A percentile compares a stretch with the other conserved stretches of the same genome.
Evolutionary conservation across 2,113 vertebrate species (phyloP).

Genomic region (Albula glossodonta): DNA sequence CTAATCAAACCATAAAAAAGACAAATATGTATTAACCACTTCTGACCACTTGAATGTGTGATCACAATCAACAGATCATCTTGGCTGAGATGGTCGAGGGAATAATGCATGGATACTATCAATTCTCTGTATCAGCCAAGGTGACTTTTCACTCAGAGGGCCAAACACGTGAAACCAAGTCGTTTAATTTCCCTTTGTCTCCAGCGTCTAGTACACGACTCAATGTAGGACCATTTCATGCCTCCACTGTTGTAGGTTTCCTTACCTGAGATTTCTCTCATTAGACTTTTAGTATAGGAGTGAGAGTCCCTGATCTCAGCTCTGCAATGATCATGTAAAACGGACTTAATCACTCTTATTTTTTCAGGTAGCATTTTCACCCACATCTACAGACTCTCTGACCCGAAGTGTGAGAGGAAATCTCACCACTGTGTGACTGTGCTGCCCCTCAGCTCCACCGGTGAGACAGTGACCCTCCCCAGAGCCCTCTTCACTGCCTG

Average conservation of each 20-base stretch:
- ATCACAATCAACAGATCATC: too few species aligned
- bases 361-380: not conserved
- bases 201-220: too few species aligned
- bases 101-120: not conserved
- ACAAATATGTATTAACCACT: too few species aligned
- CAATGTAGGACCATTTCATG: too few species aligned
- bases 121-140: not conserved
- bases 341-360: not conserved
- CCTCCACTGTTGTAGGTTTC: too few species aligned
- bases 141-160: not conserved
- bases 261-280: not conserved
- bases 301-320: not conserved
- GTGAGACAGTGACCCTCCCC: conserved; percentile 80
- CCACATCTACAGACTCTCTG: not conserved
- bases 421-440: conserved; percentile 78
- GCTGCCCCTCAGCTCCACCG: conserved; percentile 75
- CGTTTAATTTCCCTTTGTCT: too few species aligned
- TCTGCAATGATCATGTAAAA: not conserved
- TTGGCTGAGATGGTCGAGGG: not conserved
- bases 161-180: not conserved
- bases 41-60: too few species aligned
- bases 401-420: conserved; percentile 21
- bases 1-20: too few species aligned
- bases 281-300: not conserved
- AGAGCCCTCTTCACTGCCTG: conserved; percentile 73